Evolutionary conservation across 2,888 invertebrate species (phyloP).

Genomic region (Crematogaster levior): DNA sequence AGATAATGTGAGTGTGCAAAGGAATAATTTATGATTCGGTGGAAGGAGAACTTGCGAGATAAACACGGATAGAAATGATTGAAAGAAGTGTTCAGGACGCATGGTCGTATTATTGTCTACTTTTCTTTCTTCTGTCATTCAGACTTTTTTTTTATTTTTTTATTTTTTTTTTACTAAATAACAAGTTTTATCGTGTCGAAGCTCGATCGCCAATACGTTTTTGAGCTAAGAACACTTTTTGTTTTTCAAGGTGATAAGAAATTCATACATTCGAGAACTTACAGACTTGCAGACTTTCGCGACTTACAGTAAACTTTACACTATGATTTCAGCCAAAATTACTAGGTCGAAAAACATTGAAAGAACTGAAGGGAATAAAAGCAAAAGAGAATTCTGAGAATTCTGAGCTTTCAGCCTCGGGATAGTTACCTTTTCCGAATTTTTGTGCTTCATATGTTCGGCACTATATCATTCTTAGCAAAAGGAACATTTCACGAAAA

Average conservation of each 20-base stretch:
- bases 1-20: background rate
- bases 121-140: background rate
- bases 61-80: conserved; percentile 42
- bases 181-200: conserved; percentile 25
- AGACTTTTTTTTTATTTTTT: conserved; percentile 33
- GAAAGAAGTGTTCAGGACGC: conserved; percentile 23
- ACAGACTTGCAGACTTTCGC: too few relatives aligned
- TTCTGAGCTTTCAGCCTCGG: background rate
- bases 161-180: conserved; percentile 32
- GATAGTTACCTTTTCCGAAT: background rate
- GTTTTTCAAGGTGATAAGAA: background rate
- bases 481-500: conserved; percentile 1
- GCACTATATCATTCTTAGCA: conserved; percentile 9
- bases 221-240: background rate
- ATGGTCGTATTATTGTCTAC: conserved; percentile 26
- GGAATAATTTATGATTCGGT: conserved; percentile 19
- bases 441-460: background rate
- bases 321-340: background rate
- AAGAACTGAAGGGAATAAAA: background rate
- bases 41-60: too few relatives aligned
- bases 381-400: background rate
- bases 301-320: background rate
- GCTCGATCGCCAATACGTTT: conserved; percentile 21
- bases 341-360: background rate
- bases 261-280: background rate